Percentiles rank a stretch among this genome's conserved stretches.
Evolutionary conservation across 1,140 invertebrate species (phyloP).

Genomic region (Meteorus sp.): DNA sequence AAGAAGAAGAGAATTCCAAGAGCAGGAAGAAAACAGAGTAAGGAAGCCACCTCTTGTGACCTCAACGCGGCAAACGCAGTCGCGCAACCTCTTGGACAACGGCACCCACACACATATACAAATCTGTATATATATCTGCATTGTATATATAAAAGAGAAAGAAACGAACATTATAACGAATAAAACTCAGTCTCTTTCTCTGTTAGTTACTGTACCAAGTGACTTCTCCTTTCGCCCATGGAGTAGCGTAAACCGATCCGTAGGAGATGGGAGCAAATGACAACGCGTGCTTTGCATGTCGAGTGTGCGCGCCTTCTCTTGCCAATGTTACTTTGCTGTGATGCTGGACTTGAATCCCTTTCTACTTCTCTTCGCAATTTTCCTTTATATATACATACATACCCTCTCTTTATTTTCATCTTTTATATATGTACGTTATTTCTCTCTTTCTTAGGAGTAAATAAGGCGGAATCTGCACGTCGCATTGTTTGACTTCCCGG

Average conservation of each 20-base stretch:
- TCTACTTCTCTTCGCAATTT: too few relatives aligned
- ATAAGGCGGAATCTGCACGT: slow-evolving; percentile 50
- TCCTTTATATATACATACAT: not conserved
- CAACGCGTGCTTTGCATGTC: slow-evolving; percentile 49
- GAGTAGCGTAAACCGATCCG: slow-evolving; percentile 40
- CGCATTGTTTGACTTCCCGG: slow-evolving; percentile 48
- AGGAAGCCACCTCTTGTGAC: slow-evolving; percentile 5
- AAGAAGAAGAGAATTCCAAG: too few relatives aligned
- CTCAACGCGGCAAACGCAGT: not conserved
- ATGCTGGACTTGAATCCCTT: slow-evolving; percentile 1
- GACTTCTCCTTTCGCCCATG: not conserved
- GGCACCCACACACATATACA: not conserved
- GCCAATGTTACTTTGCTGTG: not conserved
- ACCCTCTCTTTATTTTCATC: not conserved
- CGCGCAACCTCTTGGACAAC: slow-evolving; percentile 7
- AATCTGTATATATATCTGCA: too few relatives aligned
- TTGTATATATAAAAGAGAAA: too few relatives aligned
- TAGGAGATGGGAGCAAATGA: slow-evolving; percentile 49
- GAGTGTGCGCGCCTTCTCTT: slow-evolving; percentile 25
- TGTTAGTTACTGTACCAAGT: not conserved
- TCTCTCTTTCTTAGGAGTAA: slow-evolving; percentile 36
- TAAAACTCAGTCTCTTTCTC: slow-evolving; percentile 3
- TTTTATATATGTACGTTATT: not conserved
- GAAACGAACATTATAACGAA: too few relatives aligned
- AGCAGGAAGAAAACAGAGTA: not conserved